Evolutionary conservation across 1,140 invertebrate species (phyloP).

Genomic region (Hyposmocoma kahamanoa): DNA sequence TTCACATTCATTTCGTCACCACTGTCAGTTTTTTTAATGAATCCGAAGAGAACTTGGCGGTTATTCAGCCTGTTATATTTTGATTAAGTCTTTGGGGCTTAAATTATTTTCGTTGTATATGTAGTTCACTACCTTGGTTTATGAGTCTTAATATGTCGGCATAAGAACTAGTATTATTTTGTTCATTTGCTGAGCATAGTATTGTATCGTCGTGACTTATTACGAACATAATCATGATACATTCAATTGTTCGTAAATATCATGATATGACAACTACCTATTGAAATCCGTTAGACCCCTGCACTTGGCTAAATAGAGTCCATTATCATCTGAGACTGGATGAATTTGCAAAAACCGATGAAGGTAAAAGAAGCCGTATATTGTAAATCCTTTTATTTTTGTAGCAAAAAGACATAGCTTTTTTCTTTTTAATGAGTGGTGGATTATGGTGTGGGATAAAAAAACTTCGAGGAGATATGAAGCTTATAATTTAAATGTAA

Average conservation of each 20-base stretch:
- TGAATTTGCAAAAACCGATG: not conserved
- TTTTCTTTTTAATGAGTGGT: conserved; percentile 16
- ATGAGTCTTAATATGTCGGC: no score
- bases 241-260: conserved; percentile 31
- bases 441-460: conserved; percentile 12
- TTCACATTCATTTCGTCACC: no score
- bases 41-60: no score
- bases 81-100: no score
- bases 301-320: conserved; percentile 8
- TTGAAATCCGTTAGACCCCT: conserved; percentile 7
- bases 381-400: conserved; percentile 26
- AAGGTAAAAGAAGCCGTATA: conserved; percentile 9
- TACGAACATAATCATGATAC: conserved; percentile 29
- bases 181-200: no score
- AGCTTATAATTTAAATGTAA: conserved; percentile 6
- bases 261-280: conserved; percentile 12
- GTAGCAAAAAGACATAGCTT: conserved; percentile 17
- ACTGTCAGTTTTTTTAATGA: no score
- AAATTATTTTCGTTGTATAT: no score
- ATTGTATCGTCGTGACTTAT: conserved; percentile 12
- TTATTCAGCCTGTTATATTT: no score
- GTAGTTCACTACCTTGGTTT: no score
- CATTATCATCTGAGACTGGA: not conserved
- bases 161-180: no score
- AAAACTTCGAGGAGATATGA: conserved; percentile 17